Evolutionary conservation across 2,797 vertebrate species (phyloP), one percentile per base, ranked within the genome.

Genomic region (Chiloscyllium punctatum): DNA sequence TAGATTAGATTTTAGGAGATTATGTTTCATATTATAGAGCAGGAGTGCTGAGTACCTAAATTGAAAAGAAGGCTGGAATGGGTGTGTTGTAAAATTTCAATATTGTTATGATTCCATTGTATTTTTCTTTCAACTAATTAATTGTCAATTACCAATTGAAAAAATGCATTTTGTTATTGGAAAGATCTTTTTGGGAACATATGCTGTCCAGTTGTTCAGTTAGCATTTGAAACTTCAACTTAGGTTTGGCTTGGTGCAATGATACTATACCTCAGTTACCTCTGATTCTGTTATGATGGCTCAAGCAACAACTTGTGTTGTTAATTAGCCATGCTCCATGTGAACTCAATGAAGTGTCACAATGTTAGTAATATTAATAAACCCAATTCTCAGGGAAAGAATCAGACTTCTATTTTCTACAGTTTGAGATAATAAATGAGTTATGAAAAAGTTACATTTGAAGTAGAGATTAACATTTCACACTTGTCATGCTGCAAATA

Each of bases 381-480:
- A 37, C 37, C 37, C n/a, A 82, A 42, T 37, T 42, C 77, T 82
- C 77, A 33, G n/a, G 13, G n/a, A 23, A 42, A 42, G 18, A 23
- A 79, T 84, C 79, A 8, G 6, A 84, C 37, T 42, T 84, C 37
- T 84, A 84, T 42, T 23, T 84, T 48, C 5, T 82, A 18, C 16
- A 21, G 16, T 42, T 42, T 2, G 37, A 84, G 37, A 84, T 6
- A 42, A 23, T 84, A 48, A 42, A 84, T 42, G 79, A 1, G n/a
- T 82, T 82, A 82, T 84, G 79, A 84, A 48, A 84, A 84, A 84
- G 37, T 84, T 84, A 84, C 37, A 48, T 42, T 84, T 84, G 79
- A 42, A 84, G 42, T 84, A 84, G 79, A 84, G 79, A 42, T 84
- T 42, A 42, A 84, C 37, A 42, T 42, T 23, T 84, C 37, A 4